These are phyloP conservation scores for Pandemis corylana DNA, from an alignment of 2,888 invertebrate genomes.

Conservation along the genomic window DNA sequence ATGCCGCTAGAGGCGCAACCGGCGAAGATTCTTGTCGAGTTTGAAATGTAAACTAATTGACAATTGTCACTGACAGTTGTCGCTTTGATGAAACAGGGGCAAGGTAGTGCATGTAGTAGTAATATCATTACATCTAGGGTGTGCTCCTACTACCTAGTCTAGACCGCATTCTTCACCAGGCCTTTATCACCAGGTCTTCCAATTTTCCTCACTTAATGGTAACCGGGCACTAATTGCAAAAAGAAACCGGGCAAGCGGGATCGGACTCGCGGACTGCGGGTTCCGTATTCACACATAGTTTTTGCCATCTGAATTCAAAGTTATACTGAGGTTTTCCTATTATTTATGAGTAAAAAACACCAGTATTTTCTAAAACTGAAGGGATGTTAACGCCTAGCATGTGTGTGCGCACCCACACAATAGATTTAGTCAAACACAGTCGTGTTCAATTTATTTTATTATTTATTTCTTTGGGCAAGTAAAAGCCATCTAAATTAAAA, in stretches of 20 bases:
- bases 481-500: neutral
- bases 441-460: no score
- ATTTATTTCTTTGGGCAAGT: neutral
- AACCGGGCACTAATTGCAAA: conserved; percentile 57
- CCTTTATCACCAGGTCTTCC: conserved; percentile 25
- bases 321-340: no score
- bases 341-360: no score
- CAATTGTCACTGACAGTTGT: no score
- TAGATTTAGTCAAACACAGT: neutral
- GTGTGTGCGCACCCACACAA: neutral
- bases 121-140: neutral
- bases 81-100: no score
- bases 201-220: conserved; percentile 25
- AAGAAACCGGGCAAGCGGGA: conserved; percentile 36
- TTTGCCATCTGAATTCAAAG: no score
- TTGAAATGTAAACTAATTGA: no score
- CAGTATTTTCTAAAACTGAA: no score
- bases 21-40: no score
- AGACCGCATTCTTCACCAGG: conserved; percentile 6
- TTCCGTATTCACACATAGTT: no score
- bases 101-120: neutral
- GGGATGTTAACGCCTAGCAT: no score
- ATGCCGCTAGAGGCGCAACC: no score
- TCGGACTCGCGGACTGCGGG: neutral
- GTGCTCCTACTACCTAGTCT: neutral